These are phyloP conservation scores for Oxycera nigricornis DNA, from an alignment of 2,888 invertebrate genomes.

Conservation along the genomic window DNA sequence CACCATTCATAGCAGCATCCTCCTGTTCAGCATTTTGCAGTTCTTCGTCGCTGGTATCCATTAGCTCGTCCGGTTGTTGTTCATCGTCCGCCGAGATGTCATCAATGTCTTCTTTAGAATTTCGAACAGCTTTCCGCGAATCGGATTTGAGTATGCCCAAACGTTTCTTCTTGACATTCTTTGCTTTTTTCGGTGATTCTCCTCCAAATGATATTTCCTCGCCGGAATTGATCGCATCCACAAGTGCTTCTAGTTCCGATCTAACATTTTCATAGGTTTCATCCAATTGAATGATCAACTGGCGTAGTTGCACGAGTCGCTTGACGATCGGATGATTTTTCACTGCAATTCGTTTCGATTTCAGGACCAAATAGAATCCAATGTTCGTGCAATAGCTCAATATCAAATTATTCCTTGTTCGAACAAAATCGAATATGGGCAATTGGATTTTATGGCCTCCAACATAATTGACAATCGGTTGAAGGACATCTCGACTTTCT, in stretches of 20 bases:
- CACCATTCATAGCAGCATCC: conserved; percentile 56
- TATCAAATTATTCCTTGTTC: conserved; percentile 72
- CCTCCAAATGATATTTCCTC: conserved; percentile 58
- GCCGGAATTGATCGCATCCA: conserved; percentile 65
- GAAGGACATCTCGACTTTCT: conserved; percentile 71
- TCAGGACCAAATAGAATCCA: conserved; percentile 83
- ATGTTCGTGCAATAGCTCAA: conserved; percentile 87
- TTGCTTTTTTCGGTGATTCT: conserved; percentile 12
- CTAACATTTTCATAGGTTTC: conserved; percentile 73
- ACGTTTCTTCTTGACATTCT: conserved; percentile 41
- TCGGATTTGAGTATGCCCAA: conserved; percentile 18
- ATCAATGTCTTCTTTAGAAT: conserved; percentile 61
- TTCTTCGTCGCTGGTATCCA: conserved; percentile 57
- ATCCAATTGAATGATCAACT: conserved; percentile 77
- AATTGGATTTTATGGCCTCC: conserved; percentile 70
- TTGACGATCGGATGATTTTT: conserved; percentile 90
- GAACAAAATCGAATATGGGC: conserved; percentile 74
- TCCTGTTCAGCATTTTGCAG: conserved; percentile 55
- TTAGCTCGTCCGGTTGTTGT: conserved; percentile 62
- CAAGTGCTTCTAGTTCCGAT: conserved; percentile 71
- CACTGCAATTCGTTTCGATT: conserved; percentile 74
- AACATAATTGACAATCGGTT: conserved; percentile 72
- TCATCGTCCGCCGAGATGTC: conserved; percentile 64
- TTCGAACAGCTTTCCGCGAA: conserved; percentile 58
- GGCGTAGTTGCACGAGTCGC: conserved; percentile 79